Evolutionary conservation across 1,140 invertebrate species (phyloP), one percentile per base, ranked within the genome.

Genomic region (Maniola jurtina): DNA sequence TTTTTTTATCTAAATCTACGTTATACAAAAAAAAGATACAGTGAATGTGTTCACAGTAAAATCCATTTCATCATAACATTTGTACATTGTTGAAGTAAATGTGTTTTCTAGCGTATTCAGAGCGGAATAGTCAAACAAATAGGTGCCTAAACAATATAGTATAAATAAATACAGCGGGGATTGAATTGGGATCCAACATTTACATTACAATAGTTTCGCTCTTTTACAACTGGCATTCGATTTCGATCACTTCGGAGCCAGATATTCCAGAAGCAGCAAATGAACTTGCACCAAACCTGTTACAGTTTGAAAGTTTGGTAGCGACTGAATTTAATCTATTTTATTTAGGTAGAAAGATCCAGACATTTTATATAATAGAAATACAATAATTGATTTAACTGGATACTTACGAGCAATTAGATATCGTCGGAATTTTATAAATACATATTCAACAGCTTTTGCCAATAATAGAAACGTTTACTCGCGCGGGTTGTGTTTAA

Each of bases 111-210:
- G 52, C 52, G 52, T 55, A 55, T 55, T 34, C 52, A 55, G 33
- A 55, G 25, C 25, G 25, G 52, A 55, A 55, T 55, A 55, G 52
- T 55, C 52, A 64, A 64, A 64, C 62, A 15, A 55, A 55, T 34
- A 34, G 34, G 25, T 4, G 25, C 25, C 52, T 55, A 55, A 55
- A 56, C 34, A 64, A 57, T 16, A 45, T 38, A 33, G 16, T 34
- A 55, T 34, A 55, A 55, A 55, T 55, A 55, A 55, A 55, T 55
- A 55, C 52, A 34, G 42, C 33, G 54, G 42, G 54, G 63, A 70
- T 66, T 68, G 70, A 61, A 72, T 72, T 42, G 45, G 48, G 42
- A 66, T 70, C 63, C 55, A 64, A 65, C 57, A 61, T 70, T 71
- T 66, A 62, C 47, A 70, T 63, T 71, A 68, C 64, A 73, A 70